These are phyloP conservation scores for Aphodius sticticus DNA, from an alignment of 2,888 invertebrate genomes.

Conservation along the genomic window DNA sequence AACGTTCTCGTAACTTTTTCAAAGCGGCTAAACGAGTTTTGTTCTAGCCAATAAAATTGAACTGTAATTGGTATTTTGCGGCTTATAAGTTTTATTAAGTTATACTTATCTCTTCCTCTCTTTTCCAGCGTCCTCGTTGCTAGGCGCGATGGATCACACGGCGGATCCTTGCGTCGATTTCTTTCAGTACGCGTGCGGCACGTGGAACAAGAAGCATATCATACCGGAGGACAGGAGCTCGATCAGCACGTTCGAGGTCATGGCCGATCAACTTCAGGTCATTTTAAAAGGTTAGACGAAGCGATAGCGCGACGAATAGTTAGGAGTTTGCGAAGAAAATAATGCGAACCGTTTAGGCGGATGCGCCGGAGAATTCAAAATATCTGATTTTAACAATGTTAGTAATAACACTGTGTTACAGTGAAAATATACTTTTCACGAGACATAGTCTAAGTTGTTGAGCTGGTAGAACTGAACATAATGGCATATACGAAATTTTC, in stretches of 20 bases:
- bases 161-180: constrained; percentile 85
- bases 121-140: constrained; percentile 74
- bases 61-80: background rate
- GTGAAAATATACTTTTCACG: too few relatives aligned
- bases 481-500: too few relatives aligned
- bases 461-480: too few relatives aligned
- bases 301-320: background rate
- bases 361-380: background rate
- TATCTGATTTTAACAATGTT: background rate
- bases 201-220: constrained; percentile 85
- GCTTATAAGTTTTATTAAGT: background rate
- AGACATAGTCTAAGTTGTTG: too few relatives aligned
- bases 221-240: constrained; percentile 87
- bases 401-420: too few relatives aligned
- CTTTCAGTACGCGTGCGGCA: constrained; percentile 87
- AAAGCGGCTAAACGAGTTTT: background rate
- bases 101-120: background rate
- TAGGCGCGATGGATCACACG: constrained; percentile 80
- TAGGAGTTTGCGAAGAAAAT: background rate
- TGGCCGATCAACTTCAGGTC: constrained; percentile 83
- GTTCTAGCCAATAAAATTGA: background rate
- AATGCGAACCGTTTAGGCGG: background rate
- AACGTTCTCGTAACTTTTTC: background rate
- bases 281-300: constrained; percentile 69
- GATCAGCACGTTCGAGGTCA: constrained; percentile 85